phyloP scores from a whole-genome alignment of 2,797 vertebrate species.

The Triplophysa bombifrons region DNA sequence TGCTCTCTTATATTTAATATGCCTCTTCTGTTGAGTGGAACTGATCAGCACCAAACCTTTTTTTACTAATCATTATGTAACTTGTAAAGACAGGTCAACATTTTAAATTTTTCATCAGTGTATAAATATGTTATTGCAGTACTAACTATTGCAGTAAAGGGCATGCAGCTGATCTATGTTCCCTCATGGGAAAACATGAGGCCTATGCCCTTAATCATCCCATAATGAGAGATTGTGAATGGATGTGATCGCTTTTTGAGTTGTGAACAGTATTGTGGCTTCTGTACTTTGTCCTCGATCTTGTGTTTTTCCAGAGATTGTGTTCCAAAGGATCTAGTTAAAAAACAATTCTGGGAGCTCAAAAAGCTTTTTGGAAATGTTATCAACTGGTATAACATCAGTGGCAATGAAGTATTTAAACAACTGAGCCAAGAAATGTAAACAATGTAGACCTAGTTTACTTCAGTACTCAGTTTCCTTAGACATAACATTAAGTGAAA shows the following conservation, averaged over 20 bases:
- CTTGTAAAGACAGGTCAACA: constrained; percentile 38
- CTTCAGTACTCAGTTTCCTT: not conserved
- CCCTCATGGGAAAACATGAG: constrained; percentile 14
- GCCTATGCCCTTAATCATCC: constrained; percentile 1
- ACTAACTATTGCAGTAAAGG: not conserved
- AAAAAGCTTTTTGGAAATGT: not conserved
- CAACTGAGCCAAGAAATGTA: not conserved
- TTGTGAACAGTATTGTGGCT: constrained; percentile 42
- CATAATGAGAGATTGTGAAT: constrained; percentile 2
- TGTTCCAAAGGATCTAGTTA: not conserved
- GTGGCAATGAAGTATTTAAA: not conserved
- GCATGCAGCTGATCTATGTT: constrained; percentile 33
- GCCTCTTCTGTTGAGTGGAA: not conserved
- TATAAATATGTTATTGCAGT: constrained; percentile 14
- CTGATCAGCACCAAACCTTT: not conserved
- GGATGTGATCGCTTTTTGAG: constrained; percentile 31
- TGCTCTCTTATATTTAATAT: constrained; percentile 17
- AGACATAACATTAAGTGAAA: not conserved
- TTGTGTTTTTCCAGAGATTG: not conserved
- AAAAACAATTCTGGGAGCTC: constrained; percentile 6
- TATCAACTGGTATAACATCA: not conserved
- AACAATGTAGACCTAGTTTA: not conserved
- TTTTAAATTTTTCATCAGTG: constrained; percentile 30
- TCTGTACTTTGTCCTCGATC: constrained; percentile 15
- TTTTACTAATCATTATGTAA: not conserved